These are phyloP conservation scores for Laothoe populi DNA, from an alignment of 2,888 invertebrate genomes.

Conservation along the genomic window DNA sequence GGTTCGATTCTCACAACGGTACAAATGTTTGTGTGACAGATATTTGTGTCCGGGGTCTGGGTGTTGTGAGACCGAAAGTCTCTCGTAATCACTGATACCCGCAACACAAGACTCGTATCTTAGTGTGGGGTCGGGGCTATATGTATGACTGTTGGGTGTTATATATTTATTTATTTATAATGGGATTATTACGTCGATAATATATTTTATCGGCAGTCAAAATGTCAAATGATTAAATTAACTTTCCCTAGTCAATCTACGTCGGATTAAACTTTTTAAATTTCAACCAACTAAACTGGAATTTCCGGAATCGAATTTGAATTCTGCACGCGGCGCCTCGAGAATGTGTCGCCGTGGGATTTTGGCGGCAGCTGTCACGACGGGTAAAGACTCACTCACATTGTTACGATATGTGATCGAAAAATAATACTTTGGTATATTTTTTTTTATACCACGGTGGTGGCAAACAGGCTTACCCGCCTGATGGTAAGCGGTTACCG, in stretches of 20 bases:
- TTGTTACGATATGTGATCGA: background rate
- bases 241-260: conserved; percentile 28
- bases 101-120: too few species aligned
- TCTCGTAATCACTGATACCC: too few species aligned
- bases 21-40: too few species aligned
- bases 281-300: conserved; percentile 30
- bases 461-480: too few species aligned
- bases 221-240: conserved; percentile 8
- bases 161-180: background rate
- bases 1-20: too few species aligned
- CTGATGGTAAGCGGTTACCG: too few species aligned
- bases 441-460: too few species aligned
- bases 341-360: conserved; percentile 39
- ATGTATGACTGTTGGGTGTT: too few species aligned
- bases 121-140: too few species aligned
- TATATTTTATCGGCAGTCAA: background rate
- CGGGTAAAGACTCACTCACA: conserved; percentile 14
- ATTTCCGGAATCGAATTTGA: conserved; percentile 50
- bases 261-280: conserved; percentile 27
- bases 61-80: too few species aligned
- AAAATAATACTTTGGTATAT: too few species aligned
- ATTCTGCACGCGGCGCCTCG: conserved; percentile 47
- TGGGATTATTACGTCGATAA: background rate
- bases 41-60: too few species aligned
- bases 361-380: conserved; percentile 31